These are phyloP conservation scores for Drosophila miranda DNA, from an alignment of 1,140 invertebrate genomes.

Conservation along the genomic window DNA sequence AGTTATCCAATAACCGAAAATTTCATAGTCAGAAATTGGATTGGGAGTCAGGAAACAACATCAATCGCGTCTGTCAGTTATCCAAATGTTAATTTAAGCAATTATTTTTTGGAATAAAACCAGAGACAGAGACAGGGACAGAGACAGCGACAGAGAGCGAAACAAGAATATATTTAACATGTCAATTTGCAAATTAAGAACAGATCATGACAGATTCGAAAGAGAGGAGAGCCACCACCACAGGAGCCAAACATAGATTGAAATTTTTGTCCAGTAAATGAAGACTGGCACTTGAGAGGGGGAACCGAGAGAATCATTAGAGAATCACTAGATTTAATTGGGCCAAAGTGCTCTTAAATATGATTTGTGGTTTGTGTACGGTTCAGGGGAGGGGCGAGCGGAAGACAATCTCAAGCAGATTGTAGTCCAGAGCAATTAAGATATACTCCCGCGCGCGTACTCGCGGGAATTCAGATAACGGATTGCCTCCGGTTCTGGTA, in stretches of 20 bases:
- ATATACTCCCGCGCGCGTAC: neutral
- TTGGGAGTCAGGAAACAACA: slow-evolving; percentile 28
- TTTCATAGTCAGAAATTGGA: slow-evolving; percentile 2
- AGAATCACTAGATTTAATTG: slow-evolving; percentile 62
- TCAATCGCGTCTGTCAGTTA: slow-evolving; percentile 72
- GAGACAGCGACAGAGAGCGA: neutral
- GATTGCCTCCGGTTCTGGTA: no score
- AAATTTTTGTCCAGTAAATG: slow-evolving; percentile 42
- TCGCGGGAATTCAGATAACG: no score
- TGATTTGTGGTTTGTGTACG: slow-evolving; percentile 47
- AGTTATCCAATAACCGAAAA: slow-evolving; percentile 57
- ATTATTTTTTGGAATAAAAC: slow-evolving; percentile 51
- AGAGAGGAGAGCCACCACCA: slow-evolving; percentile 24
- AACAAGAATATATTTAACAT: slow-evolving; percentile 46
- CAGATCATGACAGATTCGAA: slow-evolving; percentile 52
- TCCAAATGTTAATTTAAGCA: slow-evolving; percentile 80
- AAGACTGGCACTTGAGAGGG: slow-evolving; percentile 46
- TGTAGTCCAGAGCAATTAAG: slow-evolving; percentile 37
- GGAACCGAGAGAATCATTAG: slow-evolving; percentile 44
- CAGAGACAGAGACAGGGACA: no score
- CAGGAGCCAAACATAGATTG: slow-evolving; percentile 68
- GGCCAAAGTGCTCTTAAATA: slow-evolving; percentile 66
- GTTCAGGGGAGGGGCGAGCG: neutral
- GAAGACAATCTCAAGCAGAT: slow-evolving; percentile 23
- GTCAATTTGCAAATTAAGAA: slow-evolving; percentile 79